A percentile compares a stretch with the other conserved stretches of the same genome.
These are phyloP conservation scores for Alces alces DNA, from an alignment of 2,113 vertebrate genomes.

Conservation along the genomic window DNA sequence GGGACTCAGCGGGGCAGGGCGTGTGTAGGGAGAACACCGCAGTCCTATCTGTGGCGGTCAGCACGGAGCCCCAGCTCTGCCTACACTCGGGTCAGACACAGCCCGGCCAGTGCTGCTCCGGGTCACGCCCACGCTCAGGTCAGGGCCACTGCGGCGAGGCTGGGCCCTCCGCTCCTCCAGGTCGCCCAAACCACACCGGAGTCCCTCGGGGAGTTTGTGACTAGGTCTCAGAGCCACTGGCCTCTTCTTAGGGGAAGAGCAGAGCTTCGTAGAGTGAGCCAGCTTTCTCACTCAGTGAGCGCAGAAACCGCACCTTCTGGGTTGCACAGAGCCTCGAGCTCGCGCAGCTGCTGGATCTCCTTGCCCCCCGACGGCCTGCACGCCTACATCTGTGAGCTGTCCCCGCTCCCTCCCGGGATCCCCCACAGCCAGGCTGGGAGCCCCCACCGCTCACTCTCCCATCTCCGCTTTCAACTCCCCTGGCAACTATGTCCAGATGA, in stretches of 20 bases:
- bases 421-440: background rate
- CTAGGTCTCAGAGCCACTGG: rapidly evolving
- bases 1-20: too few species aligned
- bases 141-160: rapidly evolving
- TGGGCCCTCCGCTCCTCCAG: rapidly evolving
- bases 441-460: background rate
- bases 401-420: rapidly evolving
- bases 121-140: background rate
- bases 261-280: rapidly evolving
- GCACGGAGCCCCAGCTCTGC: rapidly evolving
- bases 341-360: rapidly evolving
- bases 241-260: background rate
- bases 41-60: rapidly evolving
- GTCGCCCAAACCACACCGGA: rapidly evolving
- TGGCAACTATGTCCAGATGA: background rate
- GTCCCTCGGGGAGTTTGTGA: background rate
- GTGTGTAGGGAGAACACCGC: rapidly evolving
- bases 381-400: rapidly evolving
- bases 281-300: background rate
- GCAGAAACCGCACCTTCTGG: background rate
- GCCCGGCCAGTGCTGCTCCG: rapidly evolving
- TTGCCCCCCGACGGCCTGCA: rapidly evolving
- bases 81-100: rapidly evolving
- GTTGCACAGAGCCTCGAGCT: background rate
- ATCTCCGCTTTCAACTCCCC: background rate